Percentiles rank a stretch among this genome's conserved stretches.
phyloP scores from a whole-genome alignment of 2,797 vertebrate species.

The Triplophysa bombifrons region DNA sequence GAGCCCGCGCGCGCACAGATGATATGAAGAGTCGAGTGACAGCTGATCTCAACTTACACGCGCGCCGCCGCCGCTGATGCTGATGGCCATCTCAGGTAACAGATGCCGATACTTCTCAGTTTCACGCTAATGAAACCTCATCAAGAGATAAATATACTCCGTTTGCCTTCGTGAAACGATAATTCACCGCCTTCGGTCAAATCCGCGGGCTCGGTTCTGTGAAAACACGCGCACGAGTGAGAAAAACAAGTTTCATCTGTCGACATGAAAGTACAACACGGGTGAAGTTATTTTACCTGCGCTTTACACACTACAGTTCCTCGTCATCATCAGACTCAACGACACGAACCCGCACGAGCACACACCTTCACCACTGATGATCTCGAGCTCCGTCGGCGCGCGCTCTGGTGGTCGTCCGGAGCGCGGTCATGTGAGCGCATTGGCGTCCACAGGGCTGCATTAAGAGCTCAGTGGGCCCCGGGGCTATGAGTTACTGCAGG shows the following conservation, averaged over 20 bases:
- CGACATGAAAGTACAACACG: not conserved
- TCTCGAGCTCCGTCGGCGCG: constrained; percentile 1
- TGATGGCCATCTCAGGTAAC: constrained; percentile 52
- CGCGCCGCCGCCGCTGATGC: constrained; percentile 17
- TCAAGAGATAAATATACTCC: not conserved
- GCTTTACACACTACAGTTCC: not conserved
- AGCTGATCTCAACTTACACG: constrained; percentile 42
- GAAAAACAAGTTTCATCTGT: not conserved
- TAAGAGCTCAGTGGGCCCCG: too few relatives aligned
- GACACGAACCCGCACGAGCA: not conserved
- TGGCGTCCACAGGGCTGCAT: too few relatives aligned
- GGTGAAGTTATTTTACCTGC: not conserved
- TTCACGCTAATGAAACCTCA: constrained; percentile 7
- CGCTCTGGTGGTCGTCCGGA: not conserved
- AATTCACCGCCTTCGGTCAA: too few relatives aligned
- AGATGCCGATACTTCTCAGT: constrained; percentile 30
- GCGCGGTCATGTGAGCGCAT: constrained; percentile 3
- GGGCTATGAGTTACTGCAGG: too few relatives aligned
- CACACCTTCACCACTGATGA: constrained; percentile 8
- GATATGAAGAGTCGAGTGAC: not conserved
- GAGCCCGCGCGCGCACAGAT: not conserved
- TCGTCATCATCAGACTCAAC: too few relatives aligned
- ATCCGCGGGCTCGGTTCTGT: not conserved
- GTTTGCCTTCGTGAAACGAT: too few relatives aligned
- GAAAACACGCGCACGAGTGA: not conserved